Evolutionary conservation across 2,113 vertebrate genomes (phyloP).

Genomic region (Tragelaphus strepsiceros): DNA sequence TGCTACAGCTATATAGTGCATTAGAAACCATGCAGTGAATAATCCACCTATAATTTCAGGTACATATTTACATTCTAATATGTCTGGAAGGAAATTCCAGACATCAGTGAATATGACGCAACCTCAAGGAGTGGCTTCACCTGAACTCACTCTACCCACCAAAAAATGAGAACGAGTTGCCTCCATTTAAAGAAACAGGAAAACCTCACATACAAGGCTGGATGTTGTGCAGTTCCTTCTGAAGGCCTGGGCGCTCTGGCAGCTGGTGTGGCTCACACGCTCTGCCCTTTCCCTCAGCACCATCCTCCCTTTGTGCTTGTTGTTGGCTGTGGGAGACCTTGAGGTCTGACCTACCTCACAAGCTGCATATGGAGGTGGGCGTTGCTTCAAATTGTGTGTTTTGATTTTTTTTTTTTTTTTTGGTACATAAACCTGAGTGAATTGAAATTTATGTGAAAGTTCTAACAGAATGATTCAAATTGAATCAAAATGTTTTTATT

Average conservation of each 20-base stretch:
- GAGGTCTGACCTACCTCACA: not conserved
- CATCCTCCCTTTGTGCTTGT: accelerated
- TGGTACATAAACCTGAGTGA: not conserved
- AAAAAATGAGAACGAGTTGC: not conserved
- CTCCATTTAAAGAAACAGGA: not conserved
- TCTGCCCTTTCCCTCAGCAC: not conserved
- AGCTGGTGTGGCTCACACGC: no score
- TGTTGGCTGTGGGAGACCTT: not conserved
- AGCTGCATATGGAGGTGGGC: not conserved
- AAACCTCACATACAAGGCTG: not conserved
- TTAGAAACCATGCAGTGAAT: not conserved
- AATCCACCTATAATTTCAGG: not conserved
- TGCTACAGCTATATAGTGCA: no score
- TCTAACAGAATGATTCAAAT: not conserved
- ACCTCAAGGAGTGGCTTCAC: not conserved
- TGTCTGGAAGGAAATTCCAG: not conserved
- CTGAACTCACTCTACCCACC: not conserved
- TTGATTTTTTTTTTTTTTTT: not conserved
- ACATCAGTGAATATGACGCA: no score
- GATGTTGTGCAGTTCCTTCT: not conserved
- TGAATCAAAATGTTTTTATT: not conserved
- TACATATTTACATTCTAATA: not conserved
- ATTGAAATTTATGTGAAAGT: not conserved
- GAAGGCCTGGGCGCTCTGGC: not conserved
- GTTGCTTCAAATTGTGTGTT: not conserved